Percentiles rank a stretch among this genome's conserved stretches.
Evolutionary conservation across 1,140 invertebrate species (phyloP).

Genomic region (Anastrepha obliqua): DNA sequence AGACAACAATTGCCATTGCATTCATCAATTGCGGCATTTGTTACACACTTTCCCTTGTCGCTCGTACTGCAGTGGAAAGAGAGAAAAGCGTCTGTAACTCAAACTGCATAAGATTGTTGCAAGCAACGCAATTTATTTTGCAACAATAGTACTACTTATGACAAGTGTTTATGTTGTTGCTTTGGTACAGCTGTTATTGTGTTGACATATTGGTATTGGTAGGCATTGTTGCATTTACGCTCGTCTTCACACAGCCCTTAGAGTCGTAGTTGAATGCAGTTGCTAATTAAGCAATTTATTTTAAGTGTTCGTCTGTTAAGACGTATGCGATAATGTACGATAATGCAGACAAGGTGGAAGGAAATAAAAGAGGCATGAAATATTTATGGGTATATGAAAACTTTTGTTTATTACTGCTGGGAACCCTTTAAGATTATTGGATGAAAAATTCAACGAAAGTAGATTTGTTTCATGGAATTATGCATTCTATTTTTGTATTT

Average conservation of each 20-base stretch:
- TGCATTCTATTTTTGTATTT: too few species aligned
- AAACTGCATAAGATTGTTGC: conserved; percentile 2
- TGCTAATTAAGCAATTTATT: conserved; percentile 9
- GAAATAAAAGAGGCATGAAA: background rate
- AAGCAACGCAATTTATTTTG: conserved; percentile 15
- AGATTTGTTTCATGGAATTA: too few species aligned
- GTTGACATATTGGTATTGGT: background rate
- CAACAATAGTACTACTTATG: background rate
- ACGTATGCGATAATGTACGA: background rate
- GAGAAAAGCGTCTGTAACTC: background rate
- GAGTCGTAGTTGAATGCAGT: background rate
- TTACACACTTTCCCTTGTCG: conserved; percentile 24
- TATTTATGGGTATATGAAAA: too few species aligned
- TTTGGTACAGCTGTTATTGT: background rate
- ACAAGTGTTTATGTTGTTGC: background rate
- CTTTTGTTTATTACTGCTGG: too few species aligned
- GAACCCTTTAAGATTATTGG: too few species aligned
- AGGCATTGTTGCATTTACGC: background rate
- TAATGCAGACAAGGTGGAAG: background rate
- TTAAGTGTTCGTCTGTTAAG: background rate
- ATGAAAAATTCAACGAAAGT: too few species aligned
- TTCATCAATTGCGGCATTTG: background rate
- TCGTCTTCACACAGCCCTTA: background rate
- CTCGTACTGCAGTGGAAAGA: background rate
- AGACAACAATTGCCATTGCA: background rate